Base-by-base conservation (phyloP, 1,140 invertebrate genomes). In the Glomeris maerens region DNA sequence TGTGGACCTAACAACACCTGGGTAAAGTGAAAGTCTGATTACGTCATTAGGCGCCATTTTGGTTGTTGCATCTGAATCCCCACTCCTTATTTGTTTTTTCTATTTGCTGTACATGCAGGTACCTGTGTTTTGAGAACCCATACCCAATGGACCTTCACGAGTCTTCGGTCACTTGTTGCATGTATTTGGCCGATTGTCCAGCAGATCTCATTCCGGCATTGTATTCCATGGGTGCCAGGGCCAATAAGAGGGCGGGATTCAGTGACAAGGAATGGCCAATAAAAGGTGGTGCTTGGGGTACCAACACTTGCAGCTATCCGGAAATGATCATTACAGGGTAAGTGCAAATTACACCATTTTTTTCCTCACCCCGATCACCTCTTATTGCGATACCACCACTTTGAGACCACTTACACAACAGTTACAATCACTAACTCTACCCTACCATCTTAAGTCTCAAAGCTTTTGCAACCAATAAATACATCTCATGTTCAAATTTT, bases 81-180 rank as follows among this genome's bases (percentile, higher is more conserved):
- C 17, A 17, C 10, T 36, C 31, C 10, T 10, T 36, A 51, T 52
- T 57, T 26, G n/a, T 36, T 49, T 53, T 57, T 39, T 49, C 22
- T 36, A 17, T 36, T 36, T 36, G 17, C 17, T 40, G 28, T 40
- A 27, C 40, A 50, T 52, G 10, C 55, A 74, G 74, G 3, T 98
- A 96, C 74, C 93, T 95, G 14, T 95, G 91, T 70, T 95, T 96
- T 73, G 92, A 98, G 70, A 96, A 96, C 75, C 96, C 94, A 40
- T 97, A 98, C 74, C 87, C 94, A 38, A 97, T 98, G 91, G 93
- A 98, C 71, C 78, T 98, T 56, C 94, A 98, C 70, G 93, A 97
- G 71, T 93, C 89, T 47, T 84, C 91, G 27, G 91, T 98, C 49
- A 96, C 93, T 42, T 91, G 83, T 71, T 93, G 92, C 69, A 79